These are phyloP conservation scores for Heterotilapia buettikoferi DNA, from an alignment of 2,113 vertebrate genomes.

Conservation along the genomic window DNA sequence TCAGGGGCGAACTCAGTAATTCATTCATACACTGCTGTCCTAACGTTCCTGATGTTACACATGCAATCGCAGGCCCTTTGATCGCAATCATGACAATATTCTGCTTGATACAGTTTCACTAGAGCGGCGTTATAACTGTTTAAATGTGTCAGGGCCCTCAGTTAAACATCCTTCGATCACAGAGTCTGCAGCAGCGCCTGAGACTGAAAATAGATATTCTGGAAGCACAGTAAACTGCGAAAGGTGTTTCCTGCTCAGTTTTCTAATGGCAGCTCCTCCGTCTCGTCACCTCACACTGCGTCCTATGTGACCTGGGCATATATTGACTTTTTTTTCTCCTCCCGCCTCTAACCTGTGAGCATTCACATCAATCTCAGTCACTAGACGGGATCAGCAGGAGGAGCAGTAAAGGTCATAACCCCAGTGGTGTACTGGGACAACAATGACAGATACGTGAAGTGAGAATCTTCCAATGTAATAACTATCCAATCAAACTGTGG, in stretches of 20 bases:
- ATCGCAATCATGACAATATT: not conserved
- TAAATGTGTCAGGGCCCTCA: not conserved
- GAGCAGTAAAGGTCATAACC: constrained; percentile 3
- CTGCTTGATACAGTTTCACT: not conserved
- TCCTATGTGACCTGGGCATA: not conserved
- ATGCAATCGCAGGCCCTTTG: not conserved
- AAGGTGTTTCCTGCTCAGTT: not conserved
- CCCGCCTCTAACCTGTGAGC: not conserved
- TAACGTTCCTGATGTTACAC: not conserved
- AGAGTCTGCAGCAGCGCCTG: not conserved
- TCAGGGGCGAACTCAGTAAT: constrained; percentile 22
- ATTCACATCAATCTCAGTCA: not conserved
- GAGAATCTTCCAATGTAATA: constrained; percentile 19
- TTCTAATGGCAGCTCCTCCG: not conserved
- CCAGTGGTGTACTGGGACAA: not conserved
- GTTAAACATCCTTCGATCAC: not conserved
- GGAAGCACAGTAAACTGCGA: not conserved
- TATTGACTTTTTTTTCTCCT: not conserved
- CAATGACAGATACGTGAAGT: not conserved
- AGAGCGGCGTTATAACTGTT: not conserved
- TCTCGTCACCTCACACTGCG: not conserved
- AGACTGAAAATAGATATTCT: not conserved
- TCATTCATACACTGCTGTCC: constrained; percentile 7
- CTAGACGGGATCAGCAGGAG: not conserved
- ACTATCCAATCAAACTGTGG: not conserved